Evolutionary conservation across 2,888 invertebrate genomes (phyloP), one percentile per base, ranked within the genome.

Genomic region (Plebejus argus): DNA sequence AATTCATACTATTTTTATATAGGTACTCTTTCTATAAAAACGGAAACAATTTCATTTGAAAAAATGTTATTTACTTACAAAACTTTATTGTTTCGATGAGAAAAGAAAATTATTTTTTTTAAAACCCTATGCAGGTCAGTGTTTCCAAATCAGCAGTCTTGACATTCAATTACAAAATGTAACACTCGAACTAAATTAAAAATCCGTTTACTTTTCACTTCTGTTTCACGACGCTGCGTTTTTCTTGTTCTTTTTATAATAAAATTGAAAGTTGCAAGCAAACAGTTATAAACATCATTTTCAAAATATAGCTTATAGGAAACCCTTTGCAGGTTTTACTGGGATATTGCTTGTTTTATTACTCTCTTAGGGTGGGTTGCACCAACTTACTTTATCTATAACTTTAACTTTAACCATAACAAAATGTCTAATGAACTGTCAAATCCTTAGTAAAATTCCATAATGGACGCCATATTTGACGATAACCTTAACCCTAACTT

Each of bases 91-190:
- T 10, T 39, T 39, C n/a, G 18, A 20, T 71, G 23, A 74, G 23
- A 53, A 49, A 49, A 72, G 23, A 10, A 39, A 49, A 39, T 45
- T 72, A 72, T 49, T 49, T 72, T 5, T 49, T 49, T 49, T 23
- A 23, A 23, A 45, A 12, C 12, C 6, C 72, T 45, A 23, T 72
- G 49, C 45, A 72, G 71, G 71, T 72, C 45, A 72, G 23, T 20
- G 45, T 45, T 72, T 72, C 45, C 72, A 35, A 72, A 72, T 49
- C 70, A 35, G 70, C 15, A 45, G 72, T 49, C 72, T 23, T 23
- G 72, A 72, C 72, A 45, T 72, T 72, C 72, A 72, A 72, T 74
- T 74, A 74, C 18, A 28, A 74, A 74, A 28, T 53, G 74, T 53
- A 74, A 74, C 74, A 53, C 28, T 74, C 15, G 28, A 74, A 39